These are phyloP conservation scores for Electrona antarctica DNA, from an alignment of 2,113 vertebrate species.

Conservation along the genomic window DNA sequence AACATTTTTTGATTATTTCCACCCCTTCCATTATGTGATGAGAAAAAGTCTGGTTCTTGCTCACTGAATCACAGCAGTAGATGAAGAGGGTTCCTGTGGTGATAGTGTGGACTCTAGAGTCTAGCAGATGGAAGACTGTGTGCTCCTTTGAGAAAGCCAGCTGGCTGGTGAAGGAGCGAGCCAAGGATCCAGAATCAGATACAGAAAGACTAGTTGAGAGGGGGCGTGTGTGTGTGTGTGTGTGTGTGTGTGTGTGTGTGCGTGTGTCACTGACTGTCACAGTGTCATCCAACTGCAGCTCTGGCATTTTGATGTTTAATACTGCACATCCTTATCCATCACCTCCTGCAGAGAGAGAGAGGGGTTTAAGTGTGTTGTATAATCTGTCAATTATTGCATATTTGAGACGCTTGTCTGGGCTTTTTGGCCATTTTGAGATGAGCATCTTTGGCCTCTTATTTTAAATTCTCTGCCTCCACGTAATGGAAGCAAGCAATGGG, in stretches of 20 bases:
- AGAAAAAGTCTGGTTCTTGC: neutral
- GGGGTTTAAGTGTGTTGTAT: neutral
- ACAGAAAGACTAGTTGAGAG: slow-evolving; percentile 13
- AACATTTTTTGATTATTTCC: neutral
- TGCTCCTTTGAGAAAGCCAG: slow-evolving; percentile 57
- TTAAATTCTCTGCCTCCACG: neutral
- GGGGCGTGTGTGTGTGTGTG: slow-evolving; percentile 4
- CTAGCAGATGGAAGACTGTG: slow-evolving; percentile 60
- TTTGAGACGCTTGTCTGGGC: no score
- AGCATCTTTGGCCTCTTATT: no score
- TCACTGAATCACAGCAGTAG: slow-evolving; percentile 15
- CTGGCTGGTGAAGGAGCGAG: slow-evolving; percentile 40
- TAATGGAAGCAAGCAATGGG: neutral
- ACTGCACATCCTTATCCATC: neutral
- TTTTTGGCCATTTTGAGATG: neutral
- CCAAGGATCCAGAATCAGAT: slow-evolving; percentile 29
- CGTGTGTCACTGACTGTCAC: neutral
- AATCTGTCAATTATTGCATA: neutral
- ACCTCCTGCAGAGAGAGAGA: neutral
- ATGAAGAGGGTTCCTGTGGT: slow-evolving; percentile 51
- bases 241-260: slow-evolving; percentile 10
- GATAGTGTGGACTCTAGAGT: slow-evolving; percentile 31
- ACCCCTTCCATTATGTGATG: no score
- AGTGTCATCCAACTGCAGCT: neutral
- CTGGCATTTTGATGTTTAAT: neutral